phyloP scores from a whole-genome alignment of 2,797 vertebrate genomes.

The Glossophaga mutica region DNA sequence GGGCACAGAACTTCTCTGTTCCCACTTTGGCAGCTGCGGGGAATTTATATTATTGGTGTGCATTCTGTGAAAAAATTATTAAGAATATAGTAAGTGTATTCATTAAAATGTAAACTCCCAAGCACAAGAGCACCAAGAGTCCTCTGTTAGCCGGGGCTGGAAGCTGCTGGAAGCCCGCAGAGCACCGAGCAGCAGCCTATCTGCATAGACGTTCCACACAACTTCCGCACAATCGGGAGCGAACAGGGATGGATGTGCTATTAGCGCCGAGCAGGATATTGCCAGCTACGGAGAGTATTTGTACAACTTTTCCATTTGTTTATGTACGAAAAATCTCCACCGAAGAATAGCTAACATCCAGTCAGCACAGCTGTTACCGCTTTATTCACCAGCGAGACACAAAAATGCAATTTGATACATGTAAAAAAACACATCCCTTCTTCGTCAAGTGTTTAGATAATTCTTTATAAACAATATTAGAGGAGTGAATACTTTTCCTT shows the following conservation, averaged over 20 bases:
- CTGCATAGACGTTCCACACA: conserved; percentile 63
- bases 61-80: conserved; percentile 85
- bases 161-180: conserved; percentile 69
- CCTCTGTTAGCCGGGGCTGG: conserved; percentile 72
- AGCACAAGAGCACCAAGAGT: conserved; percentile 75
- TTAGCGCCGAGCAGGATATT: conserved; percentile 78
- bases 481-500: conserved; percentile 78
- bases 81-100: conserved; percentile 88
- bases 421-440: conserved; percentile 75
- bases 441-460: conserved; percentile 81
- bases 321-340: conserved; percentile 80
- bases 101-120: conserved; percentile 83
- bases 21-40: conserved; percentile 83
- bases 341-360: conserved; percentile 81
- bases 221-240: conserved; percentile 76
- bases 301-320: conserved; percentile 84
- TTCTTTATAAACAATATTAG: conserved; percentile 82
- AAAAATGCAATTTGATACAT: conserved; percentile 79
- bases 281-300: conserved; percentile 81
- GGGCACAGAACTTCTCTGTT: conserved; percentile 84
- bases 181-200: conserved; percentile 65
- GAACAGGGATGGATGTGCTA: conserved; percentile 69
- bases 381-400: conserved; percentile 81
- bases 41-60: conserved; percentile 88
- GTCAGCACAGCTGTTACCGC: conserved; percentile 81